Evolutionary conservation across 2,797 vertebrate genomes (phyloP).

Genomic region (Buphagus erythrorhynchus): DNA sequence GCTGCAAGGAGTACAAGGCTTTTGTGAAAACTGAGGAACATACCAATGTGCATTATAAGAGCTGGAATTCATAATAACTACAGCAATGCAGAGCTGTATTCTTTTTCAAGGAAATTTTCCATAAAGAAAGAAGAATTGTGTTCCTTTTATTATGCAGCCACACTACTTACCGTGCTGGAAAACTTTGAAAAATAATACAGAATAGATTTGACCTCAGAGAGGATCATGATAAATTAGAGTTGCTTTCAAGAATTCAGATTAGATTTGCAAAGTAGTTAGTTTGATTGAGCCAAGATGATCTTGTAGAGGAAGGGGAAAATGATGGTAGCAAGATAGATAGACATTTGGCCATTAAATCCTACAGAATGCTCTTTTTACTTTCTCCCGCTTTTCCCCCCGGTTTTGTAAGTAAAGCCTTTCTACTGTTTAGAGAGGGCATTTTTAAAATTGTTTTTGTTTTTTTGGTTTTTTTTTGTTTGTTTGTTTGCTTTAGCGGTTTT

Average conservation of each 20-base stretch:
- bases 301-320: neutral
- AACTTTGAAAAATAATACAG: neutral
- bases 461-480: neutral
- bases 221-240: constrained; percentile 3
- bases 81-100: neutral
- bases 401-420: neutral
- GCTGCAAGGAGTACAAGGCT: neutral
- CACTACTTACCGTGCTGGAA: neutral
- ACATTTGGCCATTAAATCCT: neutral
- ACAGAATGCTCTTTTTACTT: neutral
- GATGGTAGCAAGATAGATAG: neutral
- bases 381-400: neutral
- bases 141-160: constrained; percentile 44
- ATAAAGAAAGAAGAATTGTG: neutral
- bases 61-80: constrained; percentile 4
- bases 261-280: constrained; percentile 5
- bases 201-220: constrained; percentile 43
- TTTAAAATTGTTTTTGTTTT: neutral
- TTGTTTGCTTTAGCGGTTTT: neutral
- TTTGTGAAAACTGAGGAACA: neutral
- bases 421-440: neutral
- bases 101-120: neutral
- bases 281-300: constrained; percentile 3
- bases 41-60: neutral
- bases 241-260: constrained; percentile 54